A percentile compares a stretch with the other conserved stretches of the same genome.
These are phyloP conservation scores for Lochmaea capreae DNA, from an alignment of 2,888 invertebrate species.

Conservation along the genomic window DNA sequence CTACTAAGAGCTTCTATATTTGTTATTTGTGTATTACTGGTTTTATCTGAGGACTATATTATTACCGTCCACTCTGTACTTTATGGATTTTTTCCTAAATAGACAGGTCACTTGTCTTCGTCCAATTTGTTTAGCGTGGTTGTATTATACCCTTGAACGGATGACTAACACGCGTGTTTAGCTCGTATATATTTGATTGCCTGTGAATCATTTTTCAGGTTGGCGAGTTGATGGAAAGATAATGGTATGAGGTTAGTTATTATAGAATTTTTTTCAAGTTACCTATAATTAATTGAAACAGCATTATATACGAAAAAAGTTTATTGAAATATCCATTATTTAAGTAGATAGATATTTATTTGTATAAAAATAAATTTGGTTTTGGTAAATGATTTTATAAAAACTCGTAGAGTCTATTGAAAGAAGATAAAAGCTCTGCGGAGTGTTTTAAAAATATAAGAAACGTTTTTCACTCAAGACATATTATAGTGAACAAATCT, in stretches of 20 bases:
- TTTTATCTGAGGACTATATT: too few relatives aligned
- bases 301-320: not conserved
- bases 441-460: too few relatives aligned
- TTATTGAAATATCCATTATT: not conserved
- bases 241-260: conserved; percentile 14
- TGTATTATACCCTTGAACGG: conserved; percentile 20
- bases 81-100: not conserved
- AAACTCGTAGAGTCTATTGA: too few relatives aligned
- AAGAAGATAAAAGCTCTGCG: too few relatives aligned
- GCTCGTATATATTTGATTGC: conserved; percentile 25
- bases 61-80: too few relatives aligned
- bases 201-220: conserved; percentile 30
- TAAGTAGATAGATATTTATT: too few relatives aligned
- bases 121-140: conserved; percentile 15
- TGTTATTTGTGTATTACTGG: too few relatives aligned
- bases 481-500: too few relatives aligned
- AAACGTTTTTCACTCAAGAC: too few relatives aligned
- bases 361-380: too few relatives aligned
- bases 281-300: conserved; percentile 4
- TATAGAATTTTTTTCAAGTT: conserved; percentile 6
- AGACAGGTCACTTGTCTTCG: conserved; percentile 1
- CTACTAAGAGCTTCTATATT: too few relatives aligned
- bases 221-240: conserved; percentile 24
- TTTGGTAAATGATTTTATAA: too few relatives aligned
- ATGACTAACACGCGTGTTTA: conserved; percentile 32